Evolutionary conservation across 2,113 vertebrate genomes (phyloP), one percentile per base, ranked within the genome.

Genomic region (Coreoperca whiteheadi): DNA sequence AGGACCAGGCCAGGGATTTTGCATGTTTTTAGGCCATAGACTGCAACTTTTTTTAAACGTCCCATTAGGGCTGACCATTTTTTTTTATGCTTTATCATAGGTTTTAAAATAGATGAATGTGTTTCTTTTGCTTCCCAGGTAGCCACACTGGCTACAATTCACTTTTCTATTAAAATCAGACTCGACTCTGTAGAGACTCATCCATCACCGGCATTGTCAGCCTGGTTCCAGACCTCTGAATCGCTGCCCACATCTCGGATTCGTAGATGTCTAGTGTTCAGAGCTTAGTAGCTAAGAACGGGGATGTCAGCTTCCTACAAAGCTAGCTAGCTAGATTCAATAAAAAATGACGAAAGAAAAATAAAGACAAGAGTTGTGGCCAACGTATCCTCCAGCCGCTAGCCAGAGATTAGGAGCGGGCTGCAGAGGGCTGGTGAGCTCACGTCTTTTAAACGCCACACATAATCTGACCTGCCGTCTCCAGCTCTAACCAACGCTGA

Each of bases 1-100:
- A 59, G 54, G 65, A 39, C 0, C 21, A 0, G 15, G 16, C 8
- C 18, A 5, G 7, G 64, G 43, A 39, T 61, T 67, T 59, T 84
- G 25, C 15, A 25, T 23, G 10, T 59, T 60, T n/a, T 54, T 32
- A 34, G 11, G 11, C 18, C 50, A 8, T 14, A 59, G 64, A 43
- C 20, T 50, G 4, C 25, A 20, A 59, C 37, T 41, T 34, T 3
- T 34, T 34, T 34, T 3, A 25, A 14, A 9, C 15, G 1, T 64
- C 4, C 1, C 30, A 74, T 16, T 32, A 18, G 7, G 20, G 37
- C 18, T 8, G 4, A 25, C 8, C 6, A 4, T 59, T n/a, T 25
- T 43, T 25, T 43, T 20, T 10, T 34, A 59, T 30, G 4, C 21
- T 1, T n/a, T 12, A 11, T 21, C n/a, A n/a, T 2, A 18, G 20